These are phyloP conservation scores for Tiliacea aurago DNA, from an alignment of 2,888 invertebrate species.

Conservation along the genomic window DNA sequence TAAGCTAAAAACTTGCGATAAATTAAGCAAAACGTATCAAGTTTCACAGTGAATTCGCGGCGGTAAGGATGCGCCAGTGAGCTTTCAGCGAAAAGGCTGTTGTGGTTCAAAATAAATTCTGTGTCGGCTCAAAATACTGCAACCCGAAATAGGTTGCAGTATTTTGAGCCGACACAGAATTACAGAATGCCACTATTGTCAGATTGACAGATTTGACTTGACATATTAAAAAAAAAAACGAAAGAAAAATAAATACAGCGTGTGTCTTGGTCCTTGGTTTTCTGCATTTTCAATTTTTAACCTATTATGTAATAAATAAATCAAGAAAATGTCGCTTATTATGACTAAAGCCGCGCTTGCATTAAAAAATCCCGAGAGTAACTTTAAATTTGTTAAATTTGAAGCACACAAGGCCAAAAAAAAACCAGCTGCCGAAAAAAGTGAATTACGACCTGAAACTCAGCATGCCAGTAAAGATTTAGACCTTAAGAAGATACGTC, in stretches of 20 bases:
- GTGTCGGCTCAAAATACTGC: background rate
- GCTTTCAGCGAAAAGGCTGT: background rate
- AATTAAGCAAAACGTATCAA: background rate
- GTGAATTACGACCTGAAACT: constrained; percentile 57
- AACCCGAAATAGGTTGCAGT: too few relatives aligned
- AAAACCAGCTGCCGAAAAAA: constrained; percentile 68
- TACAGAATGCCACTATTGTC: background rate
- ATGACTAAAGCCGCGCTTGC: constrained; percentile 89
- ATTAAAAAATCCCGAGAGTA: constrained; percentile 81
- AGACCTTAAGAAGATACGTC: constrained; percentile 94
- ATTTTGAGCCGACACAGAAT: too few relatives aligned
- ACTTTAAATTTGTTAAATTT: constrained; percentile 87
- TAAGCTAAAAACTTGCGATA: background rate
- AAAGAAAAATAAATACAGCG: constrained; percentile 22
- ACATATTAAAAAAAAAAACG: constrained; percentile 14
- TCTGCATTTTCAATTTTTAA: background rate
- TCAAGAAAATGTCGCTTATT: constrained; percentile 80
- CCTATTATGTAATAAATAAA: background rate
- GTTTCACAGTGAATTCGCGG: background rate
- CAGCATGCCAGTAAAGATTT: constrained; percentile 85
- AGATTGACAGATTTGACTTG: constrained; percentile 6
- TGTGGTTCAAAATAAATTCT: too few relatives aligned
- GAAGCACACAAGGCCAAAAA: constrained; percentile 89
- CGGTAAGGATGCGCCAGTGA: background rate
- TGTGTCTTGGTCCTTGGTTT: background rate